Conservation (phyloP, 2,888 invertebrate species). For the Agonopterix subpropinquella region DNA sequence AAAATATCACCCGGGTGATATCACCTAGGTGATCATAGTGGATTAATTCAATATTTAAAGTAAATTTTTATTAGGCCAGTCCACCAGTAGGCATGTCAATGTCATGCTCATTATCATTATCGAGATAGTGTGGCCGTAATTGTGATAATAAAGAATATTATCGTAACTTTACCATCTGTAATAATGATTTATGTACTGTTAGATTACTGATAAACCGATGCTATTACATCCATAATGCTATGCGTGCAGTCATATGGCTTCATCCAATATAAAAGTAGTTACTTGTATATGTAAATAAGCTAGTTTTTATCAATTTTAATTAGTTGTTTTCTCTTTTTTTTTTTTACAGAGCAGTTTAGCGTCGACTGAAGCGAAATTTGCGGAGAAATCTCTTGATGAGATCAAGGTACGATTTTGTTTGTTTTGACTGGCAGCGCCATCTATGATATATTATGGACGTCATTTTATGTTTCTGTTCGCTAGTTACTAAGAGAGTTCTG, state of each 20-base stretch:
- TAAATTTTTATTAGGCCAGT: no score
- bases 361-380: slow-evolving; percentile 50
- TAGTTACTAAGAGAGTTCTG: background rate
- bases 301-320: background rate
- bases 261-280: background rate
- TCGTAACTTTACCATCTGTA: no score
- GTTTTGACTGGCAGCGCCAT: background rate
- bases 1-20: no score
- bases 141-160: no score
- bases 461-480: background rate
- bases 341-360: slow-evolving; percentile 53
- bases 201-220: background rate
- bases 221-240: background rate
- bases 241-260: background rate
- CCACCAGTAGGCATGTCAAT: no score
- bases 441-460: background rate
- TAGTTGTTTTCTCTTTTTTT: background rate
- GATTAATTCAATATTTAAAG: no score
- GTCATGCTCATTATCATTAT: no score
- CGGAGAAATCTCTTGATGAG: slow-evolving; percentile 64
- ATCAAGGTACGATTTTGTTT: slow-evolving; percentile 45
- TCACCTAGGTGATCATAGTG: no score
- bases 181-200: background rate
- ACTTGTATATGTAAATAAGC: background rate
- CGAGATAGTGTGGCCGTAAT: no score